These are phyloP conservation scores for Tapirus indicus DNA, from an alignment of 2,797 vertebrate species.

Conservation along the genomic window DNA sequence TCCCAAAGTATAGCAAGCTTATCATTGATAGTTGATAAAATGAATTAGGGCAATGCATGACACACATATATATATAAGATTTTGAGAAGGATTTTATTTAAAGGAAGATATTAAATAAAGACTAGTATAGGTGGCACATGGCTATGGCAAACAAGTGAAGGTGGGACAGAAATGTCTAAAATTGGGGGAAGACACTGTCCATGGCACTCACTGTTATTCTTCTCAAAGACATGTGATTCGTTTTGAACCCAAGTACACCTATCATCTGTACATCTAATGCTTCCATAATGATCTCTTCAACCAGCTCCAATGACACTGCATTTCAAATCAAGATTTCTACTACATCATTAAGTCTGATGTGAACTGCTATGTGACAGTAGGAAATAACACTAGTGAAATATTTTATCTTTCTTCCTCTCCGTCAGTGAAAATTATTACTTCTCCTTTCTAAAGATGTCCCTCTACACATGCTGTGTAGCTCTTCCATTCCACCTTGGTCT, in stretches of 20 bases:
- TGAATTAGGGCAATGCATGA: not conserved
- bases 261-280: not conserved
- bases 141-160: not conserved
- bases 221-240: not conserved
- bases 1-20: not conserved
- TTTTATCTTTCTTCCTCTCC: not conserved
- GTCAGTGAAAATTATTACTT: not conserved
- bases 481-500: not conserved
- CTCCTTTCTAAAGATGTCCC: not conserved
- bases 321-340: not conserved
- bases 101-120: not conserved
- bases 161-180: conserved; percentile 2
- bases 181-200: not conserved
- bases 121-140: not conserved
- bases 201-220: not conserved
- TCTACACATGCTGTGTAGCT: not conserved
- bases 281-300: not conserved
- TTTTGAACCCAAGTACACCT: not conserved
- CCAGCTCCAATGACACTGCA: not conserved
- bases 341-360: not conserved
- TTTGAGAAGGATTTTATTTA: not conserved
- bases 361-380: not conserved
- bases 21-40: not conserved
- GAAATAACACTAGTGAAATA: not conserved
- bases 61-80: not conserved